A percentile compares a stretch with the other conserved stretches of the same genome.
Conservation (phyloP, 2,888 invertebrate genomes). For the Molanna angustata region DNA sequence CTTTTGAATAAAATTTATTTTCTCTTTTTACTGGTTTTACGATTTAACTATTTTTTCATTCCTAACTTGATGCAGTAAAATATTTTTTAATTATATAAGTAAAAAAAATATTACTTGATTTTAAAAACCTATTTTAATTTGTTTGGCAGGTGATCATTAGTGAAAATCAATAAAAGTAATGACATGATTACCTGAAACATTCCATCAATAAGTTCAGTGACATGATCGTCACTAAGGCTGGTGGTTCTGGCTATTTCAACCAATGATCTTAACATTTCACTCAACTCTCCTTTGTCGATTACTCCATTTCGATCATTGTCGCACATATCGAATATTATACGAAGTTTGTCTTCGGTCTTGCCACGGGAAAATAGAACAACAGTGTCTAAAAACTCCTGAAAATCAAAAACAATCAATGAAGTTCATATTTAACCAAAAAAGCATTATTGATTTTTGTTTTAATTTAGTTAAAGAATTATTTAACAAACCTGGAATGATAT, state of each 20-base stretch:
- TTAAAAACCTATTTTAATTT: no score
- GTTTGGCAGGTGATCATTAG: no score
- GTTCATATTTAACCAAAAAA: no score
- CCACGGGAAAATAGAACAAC: conserved; percentile 90
- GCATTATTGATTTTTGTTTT: no score
- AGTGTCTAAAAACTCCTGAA: conserved; percentile 87
- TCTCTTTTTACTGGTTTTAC: no score
- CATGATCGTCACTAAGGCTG: conserved; percentile 84
- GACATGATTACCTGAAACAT: conserved; percentile 72
- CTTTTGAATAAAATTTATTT: no score
- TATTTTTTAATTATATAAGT: no score
- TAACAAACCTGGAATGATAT: conserved; percentile 88
- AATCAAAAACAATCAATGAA: conserved; percentile 30
- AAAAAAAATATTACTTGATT: no score
- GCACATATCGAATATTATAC: conserved; percentile 97
- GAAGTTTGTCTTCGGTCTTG: conserved; percentile 87
- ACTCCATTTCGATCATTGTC: conserved; percentile 93
- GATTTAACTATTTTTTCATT: no score
- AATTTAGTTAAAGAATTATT: no score
- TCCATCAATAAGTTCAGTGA: conserved; percentile 88
- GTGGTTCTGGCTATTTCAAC: conserved; percentile 93
- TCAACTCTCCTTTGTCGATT: conserved; percentile 89
- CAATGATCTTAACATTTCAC: conserved; percentile 88
- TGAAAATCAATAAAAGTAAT: no score
- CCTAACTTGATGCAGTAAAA: no score